Conservation (phyloP, 2,797 vertebrate species). For the Acridotheres tristis region DNA sequence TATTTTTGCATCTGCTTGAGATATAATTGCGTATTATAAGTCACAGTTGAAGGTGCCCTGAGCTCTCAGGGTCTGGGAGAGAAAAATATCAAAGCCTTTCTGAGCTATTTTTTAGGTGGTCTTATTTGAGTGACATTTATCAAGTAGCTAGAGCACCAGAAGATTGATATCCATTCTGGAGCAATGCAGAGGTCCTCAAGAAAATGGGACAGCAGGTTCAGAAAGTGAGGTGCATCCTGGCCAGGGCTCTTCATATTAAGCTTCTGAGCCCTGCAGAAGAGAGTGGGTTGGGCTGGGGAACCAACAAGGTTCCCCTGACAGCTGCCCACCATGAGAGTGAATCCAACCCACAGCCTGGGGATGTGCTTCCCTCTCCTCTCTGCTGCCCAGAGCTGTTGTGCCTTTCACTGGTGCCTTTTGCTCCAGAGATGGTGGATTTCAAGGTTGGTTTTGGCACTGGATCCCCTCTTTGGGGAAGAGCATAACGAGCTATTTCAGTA, state of each 20-base stretch:
- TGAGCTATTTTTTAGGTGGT: neutral
- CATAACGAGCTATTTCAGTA: neutral
- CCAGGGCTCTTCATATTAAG: neutral
- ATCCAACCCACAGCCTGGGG: neutral
- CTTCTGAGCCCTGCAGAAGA: neutral
- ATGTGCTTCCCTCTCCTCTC: neutral
- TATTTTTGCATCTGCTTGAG: neutral
- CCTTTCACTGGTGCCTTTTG: neutral
- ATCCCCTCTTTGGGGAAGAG: neutral
- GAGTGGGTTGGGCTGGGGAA: neutral
- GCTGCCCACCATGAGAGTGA: neutral
- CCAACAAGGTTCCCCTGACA: neutral
- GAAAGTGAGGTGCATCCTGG: neutral
- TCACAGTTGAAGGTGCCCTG: neutral
- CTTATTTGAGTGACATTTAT: neutral
- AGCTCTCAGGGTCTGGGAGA: neutral
- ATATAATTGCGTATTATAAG: neutral
- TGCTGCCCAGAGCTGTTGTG: neutral
- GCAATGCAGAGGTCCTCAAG: neutral
- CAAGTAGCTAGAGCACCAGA: neutral
- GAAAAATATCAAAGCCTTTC: neutral
- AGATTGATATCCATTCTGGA: neutral
- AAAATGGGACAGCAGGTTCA: neutral
- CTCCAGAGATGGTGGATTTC: neutral
- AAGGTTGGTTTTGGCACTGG: neutral